phyloP scores from a whole-genome alignment of 1,140 invertebrate species.

The Zaprionus tsacasi region DNA sequence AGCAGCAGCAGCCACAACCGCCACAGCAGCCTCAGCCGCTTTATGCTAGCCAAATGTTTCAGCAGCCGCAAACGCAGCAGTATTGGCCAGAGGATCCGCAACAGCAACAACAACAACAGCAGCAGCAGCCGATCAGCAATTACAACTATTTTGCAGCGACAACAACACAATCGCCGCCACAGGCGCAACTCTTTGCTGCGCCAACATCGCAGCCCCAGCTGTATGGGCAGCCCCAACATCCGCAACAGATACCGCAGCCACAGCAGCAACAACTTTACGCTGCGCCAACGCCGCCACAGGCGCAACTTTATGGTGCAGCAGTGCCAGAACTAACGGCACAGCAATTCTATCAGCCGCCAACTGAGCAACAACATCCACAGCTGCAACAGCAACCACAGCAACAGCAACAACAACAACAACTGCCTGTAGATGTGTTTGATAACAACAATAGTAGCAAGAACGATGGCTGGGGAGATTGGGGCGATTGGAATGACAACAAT shows the following conservation, averaged over 20 bases:
- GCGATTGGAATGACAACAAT: conserved; percentile 77
- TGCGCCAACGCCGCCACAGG: conserved; percentile 16
- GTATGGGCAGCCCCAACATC: conserved; percentile 44
- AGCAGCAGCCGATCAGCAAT: conserved; percentile 13
- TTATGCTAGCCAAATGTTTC: conserved; percentile 70
- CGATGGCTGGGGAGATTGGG: conserved; percentile 84
- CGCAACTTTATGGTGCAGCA: background rate
- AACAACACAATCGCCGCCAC: conserved; percentile 24
- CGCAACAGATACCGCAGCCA: conserved; percentile 19
- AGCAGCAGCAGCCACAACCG: conserved; percentile 31
- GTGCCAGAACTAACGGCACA: conserved; percentile 17
- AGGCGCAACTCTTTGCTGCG: conserved; percentile 19
- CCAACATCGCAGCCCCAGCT: conserved; percentile 31
- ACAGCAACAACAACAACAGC: conserved; percentile 13
- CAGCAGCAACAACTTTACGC: conserved; percentile 29
- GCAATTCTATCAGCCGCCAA: conserved; percentile 32
- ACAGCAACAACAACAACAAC: conserved; percentile 4
- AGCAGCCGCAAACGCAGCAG: conserved; percentile 45
- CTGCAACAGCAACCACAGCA: background rate
- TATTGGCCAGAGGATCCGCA: conserved; percentile 59
- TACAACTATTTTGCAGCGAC: conserved; percentile 27
- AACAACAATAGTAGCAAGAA: conserved; percentile 60
- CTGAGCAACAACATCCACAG: background rate
- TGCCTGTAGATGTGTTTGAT: conserved; percentile 53
- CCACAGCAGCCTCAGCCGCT: conserved; percentile 35